A percentile compares a stretch with the other conserved stretches of the same genome.
These are phyloP conservation scores for Nanorana parkeri DNA, from an alignment of 2,113 vertebrate genomes.

Conservation along the genomic window DNA sequence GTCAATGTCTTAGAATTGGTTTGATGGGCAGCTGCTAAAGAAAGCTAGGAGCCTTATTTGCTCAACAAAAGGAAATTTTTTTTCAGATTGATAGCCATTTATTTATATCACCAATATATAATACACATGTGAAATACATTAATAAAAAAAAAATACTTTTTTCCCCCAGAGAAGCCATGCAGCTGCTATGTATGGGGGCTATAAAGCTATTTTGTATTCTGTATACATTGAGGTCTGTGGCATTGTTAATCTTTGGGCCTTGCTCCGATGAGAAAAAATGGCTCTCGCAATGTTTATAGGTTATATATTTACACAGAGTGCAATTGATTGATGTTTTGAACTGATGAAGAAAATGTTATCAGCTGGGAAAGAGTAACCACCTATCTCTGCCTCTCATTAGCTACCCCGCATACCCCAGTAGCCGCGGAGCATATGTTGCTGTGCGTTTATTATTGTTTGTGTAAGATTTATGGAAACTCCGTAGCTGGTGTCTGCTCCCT, in stretches of 20 bases:
- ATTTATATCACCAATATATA: no score
- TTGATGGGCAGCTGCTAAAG: no score
- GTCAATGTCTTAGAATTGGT: no score
- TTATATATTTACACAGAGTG: conserved; percentile 4
- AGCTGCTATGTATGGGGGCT: neutral
- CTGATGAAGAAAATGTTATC: conserved; percentile 45
- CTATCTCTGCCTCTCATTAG: conserved; percentile 22
- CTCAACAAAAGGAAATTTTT: no score
- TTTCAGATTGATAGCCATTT: no score
- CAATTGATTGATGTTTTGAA: conserved; percentile 34
- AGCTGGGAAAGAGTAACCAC: neutral
- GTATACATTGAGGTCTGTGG: neutral
- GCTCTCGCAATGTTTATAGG: neutral
- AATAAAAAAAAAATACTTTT: no score
- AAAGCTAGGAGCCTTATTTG: no score
- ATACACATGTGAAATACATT: no score
- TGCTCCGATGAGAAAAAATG: neutral
- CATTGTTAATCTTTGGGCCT: neutral
- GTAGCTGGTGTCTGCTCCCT: conserved; percentile 38
- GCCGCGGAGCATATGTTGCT: conserved; percentile 17
- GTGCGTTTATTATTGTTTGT: conserved; percentile 55
- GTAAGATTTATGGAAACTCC: conserved; percentile 56
- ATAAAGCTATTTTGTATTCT: neutral
- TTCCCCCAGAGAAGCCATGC: no score
- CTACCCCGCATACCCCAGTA: conserved; percentile 36